Evolutionary conservation across 2,113 vertebrate species (phyloP), one percentile per base, ranked within the genome.

Genomic region (Okapia johnstoni): DNA sequence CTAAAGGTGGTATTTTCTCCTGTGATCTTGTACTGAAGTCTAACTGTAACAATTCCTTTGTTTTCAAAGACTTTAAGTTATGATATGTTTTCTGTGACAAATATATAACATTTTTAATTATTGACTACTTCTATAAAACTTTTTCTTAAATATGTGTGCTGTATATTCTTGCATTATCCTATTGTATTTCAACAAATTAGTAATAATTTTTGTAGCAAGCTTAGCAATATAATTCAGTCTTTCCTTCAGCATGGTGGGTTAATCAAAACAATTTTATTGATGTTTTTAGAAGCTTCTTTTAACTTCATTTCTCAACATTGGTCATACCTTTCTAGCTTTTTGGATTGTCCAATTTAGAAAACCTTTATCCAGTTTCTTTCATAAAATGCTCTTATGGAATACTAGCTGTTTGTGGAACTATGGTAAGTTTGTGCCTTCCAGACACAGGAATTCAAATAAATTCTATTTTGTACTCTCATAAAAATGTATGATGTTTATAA

Each of bases 131-230:
- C 40, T 93, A 1, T 84, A 48, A 95, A 19, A 77, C 9, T 46
- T 85, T 36, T 50, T 70, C n/a, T 54, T 90, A 96, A 85, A 26
- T 48, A 21, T 46, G 30, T 86, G 50, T 13, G 2, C 52, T 88
- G 3, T 63, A 15, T 70, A 50, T 77, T 94, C 52, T 88, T 95
- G 80, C 43, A 60, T 90, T 54, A 93, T 14, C 16, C 19, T 85
- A 40, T 85, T 36, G 25, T 77, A 81, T 88, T 88, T 94, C 66
- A 97, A 28, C 6, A 40, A 91, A 6, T 86, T 88, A 57, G 43
- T 43, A 87, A 63, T 50, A 85, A 86, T 86, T 97, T 97, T 94
- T 83, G 40, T 88, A 77, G 7, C 16, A 92, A 93, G 10, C 55
- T 80, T 48, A 70, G 36, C 76, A 70, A n/a, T 66, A 58, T 66